Evolutionary conservation across 1,140 invertebrate species (phyloP), one percentile per base, ranked within the genome.

Genomic region (Solenopsis fugax): DNA sequence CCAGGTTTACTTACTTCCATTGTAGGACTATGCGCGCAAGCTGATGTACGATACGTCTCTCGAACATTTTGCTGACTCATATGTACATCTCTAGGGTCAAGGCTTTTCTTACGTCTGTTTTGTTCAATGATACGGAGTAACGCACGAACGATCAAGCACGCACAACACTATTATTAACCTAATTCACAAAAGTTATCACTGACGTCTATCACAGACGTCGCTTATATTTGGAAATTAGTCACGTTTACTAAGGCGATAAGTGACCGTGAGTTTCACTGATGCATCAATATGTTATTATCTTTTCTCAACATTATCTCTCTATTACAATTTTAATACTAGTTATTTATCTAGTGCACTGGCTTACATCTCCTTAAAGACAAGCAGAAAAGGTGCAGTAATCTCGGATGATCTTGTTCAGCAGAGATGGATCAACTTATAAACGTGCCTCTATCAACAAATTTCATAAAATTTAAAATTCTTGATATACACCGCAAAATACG

Each of bases 41-140:
- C 67, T 60, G 67, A 73, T 82, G 80, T 48, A 82, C 67, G 67
- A 82, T 72, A 73, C 29, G 52, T 73, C 65, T 56, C 67, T 82
- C 16, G 41, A 56, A 58, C 80, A 58, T 82, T 82, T 21, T 58
- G 67, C 50, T 41, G 52, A 72, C 80, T 82, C 80, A 72, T 18
- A 48, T 71, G 50, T 81, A 71, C 34, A 73, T 21, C n/a, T 71
- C 37, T 82, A 82, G 67, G 80, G 65, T 73, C 67, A 82, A 82
- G 54, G 67, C 52, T 82, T 82, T 58, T 60, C 54, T 82, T 82
- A 58, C 54, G 37, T 58, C 67, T 50, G 52, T 41, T 45, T 52
- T 21, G 9, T 34, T 72, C 48, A 56, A 41, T 54, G 21, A 73
- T 82, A 41, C 10, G n/a, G 9, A 54, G n/a, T 54, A 80, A 80